Base-by-base conservation (phyloP, 2,888 invertebrate genomes). In the Ennomos quercinarius region DNA sequence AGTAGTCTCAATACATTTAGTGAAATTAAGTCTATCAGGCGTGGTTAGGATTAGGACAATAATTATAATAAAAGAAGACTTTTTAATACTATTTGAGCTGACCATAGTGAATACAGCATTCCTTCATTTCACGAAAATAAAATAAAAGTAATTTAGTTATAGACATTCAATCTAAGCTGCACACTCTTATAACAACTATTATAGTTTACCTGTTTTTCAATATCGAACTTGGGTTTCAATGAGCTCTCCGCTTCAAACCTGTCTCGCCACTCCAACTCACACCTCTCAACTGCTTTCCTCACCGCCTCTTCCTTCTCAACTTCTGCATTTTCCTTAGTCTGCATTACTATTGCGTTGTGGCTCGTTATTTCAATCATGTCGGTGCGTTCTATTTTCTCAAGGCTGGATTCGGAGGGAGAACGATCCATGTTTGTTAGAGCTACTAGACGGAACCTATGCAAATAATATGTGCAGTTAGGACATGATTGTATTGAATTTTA, bases 381-480 rank as follows among this genome's bases (percentile, higher is more conserved):
- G 0, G 93, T 93, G 4, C 95, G 93, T 83, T 96, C 96, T 13
- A 95, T 94, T 83, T 95, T 96, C 75, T 97, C 97, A 6, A 97
- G 87, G 77, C 95, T 96, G 2, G 95, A 94, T 70, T 97, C 96
- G 8, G 96, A 96, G 0, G 96, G 96, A 55, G 96, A 96, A 40
- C 95, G 93, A 70, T 96, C 96, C 94, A 96, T 95, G 46, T 94
- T 95, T 9, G 94, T 94, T 60, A 95, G 89, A 0, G 96, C 95
- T 93, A 97, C 96, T 61, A 97, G 87, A 63, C 95, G 95, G 84
- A 95, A 96, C 69, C 96, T 94, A 60, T 0, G 54, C 51, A 60
- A 50, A 49, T 51, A 36, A 49, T 37, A 17, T 9, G n/a, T 44
- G 37, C 2, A 46, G 36, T 41, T 39, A 38, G 8, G 0, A 6